Evolutionary conservation across 2,888 invertebrate genomes (phyloP).

Genomic region (Epinotia demarniana): DNA sequence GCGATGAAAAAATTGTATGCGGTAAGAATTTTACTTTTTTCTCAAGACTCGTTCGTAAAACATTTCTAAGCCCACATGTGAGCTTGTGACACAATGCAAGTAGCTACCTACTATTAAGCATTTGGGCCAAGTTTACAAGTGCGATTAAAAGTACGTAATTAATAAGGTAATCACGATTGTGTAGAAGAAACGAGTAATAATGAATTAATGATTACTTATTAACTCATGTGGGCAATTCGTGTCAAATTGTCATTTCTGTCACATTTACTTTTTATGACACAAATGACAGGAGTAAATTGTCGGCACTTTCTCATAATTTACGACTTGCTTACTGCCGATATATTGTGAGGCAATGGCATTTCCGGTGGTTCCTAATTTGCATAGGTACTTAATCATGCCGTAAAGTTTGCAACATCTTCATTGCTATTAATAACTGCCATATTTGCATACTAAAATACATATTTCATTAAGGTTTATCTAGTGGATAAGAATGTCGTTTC

Average conservation of each 20-base stretch:
- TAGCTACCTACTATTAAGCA: background rate
- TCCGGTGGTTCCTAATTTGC: conserved; percentile 22
- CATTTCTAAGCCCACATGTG: too few relatives aligned
- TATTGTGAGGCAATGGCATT: conserved; percentile 8
- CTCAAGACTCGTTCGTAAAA: too few relatives aligned
- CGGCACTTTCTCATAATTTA: conserved; percentile 17
- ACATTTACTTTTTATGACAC: conserved; percentile 20
- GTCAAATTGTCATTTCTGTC: conserved; percentile 2
- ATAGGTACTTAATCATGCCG: conserved; percentile 5
- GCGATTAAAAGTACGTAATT: conserved; percentile 1
- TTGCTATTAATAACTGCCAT: background rate
- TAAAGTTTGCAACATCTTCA: conserved; percentile 9
- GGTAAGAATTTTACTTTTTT: too few relatives aligned
- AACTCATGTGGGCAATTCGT: conserved; percentile 24
- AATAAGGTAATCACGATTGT: background rate
- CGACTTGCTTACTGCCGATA: conserved; percentile 1
- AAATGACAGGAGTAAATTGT: conserved; percentile 20
- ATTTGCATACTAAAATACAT: conserved; percentile 1
- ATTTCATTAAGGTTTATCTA: background rate
- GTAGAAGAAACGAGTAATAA: background rate
- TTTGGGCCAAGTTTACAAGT: background rate
- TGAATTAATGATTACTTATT: background rate
- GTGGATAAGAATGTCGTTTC: too few relatives aligned
- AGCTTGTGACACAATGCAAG: too few relatives aligned
- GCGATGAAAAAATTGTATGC: too few relatives aligned